phyloP scores from a whole-genome alignment of 2,113 vertebrate species.

The Empidonax alnorum region DNA sequence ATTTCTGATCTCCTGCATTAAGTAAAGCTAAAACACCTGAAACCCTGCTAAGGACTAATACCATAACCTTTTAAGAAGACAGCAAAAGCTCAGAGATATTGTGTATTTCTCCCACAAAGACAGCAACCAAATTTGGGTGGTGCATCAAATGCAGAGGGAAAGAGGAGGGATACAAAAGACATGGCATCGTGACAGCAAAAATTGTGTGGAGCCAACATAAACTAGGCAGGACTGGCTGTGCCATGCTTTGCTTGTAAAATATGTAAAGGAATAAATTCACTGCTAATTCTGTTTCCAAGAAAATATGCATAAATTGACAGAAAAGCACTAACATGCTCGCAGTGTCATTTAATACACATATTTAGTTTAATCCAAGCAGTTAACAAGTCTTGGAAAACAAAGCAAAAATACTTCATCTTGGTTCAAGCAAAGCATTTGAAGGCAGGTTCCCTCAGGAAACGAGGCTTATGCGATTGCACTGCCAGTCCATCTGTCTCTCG shows the following conservation, averaged over 20 bases:
- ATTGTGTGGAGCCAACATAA: background rate
- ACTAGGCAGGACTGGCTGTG: background rate
- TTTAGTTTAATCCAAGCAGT: background rate
- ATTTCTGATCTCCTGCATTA: background rate
- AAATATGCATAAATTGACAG: background rate
- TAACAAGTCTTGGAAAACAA: conserved; percentile 25
- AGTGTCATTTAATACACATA: background rate
- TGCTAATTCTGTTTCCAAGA: background rate
- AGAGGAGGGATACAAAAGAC: background rate
- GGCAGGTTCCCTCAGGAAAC: conserved; percentile 38
- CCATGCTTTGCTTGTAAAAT: conserved; percentile 19
- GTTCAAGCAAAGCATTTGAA: conserved; percentile 33
- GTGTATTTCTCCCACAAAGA: background rate
- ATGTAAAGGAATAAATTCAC: conserved; percentile 28
- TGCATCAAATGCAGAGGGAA: background rate
- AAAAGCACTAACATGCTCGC: background rate
- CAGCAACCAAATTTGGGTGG: background rate
- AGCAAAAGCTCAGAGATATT: background rate
- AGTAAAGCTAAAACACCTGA: background rate
- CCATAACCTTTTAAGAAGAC: background rate
- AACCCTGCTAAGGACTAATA: background rate
- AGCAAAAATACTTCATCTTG: conserved; percentile 1
- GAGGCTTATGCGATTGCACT: background rate
- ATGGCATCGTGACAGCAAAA: background rate
- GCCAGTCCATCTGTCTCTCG: conserved; percentile 7